Evolutionary conservation across 2,113 vertebrate species (phyloP).

Genomic region (Mugil cephalus): DNA sequence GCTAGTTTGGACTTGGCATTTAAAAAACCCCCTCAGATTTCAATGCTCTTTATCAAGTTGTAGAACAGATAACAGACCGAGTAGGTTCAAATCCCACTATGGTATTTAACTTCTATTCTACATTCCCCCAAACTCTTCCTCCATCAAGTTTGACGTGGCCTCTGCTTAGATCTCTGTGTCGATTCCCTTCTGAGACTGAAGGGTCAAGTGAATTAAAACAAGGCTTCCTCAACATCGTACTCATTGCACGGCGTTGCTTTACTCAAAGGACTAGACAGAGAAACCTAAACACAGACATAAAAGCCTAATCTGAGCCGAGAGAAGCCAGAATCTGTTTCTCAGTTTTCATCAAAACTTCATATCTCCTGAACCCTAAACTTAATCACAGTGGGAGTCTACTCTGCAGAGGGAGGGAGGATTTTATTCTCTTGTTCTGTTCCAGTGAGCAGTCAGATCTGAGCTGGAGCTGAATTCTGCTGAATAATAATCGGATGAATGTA

Average conservation of each 20-base stretch:
- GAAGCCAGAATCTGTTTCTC: background rate
- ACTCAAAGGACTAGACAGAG: background rate
- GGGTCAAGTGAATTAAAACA: constrained; percentile 42
- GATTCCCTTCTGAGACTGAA: constrained; percentile 4
- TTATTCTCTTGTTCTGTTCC: constrained; percentile 10
- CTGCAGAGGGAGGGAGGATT: background rate
- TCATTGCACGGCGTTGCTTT: background rate
- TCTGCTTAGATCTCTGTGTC: background rate
- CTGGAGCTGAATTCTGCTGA: constrained; percentile 23
- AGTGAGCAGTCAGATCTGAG: constrained; percentile 17
- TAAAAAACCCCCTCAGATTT: too few relatives aligned
- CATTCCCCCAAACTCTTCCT: too few relatives aligned
- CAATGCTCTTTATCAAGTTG: too few relatives aligned
- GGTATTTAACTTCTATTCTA: background rate
- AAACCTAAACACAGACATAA: constrained; percentile 4
- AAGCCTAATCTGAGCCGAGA: background rate
- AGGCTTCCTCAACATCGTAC: background rate
- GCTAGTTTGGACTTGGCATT: too few relatives aligned
- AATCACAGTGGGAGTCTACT: background rate
- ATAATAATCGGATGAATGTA: constrained; percentile 15
- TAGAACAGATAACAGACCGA: background rate
- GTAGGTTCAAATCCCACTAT: constrained; percentile 10
- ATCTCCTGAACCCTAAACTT: background rate
- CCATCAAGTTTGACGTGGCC: too few relatives aligned
- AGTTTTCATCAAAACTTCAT: constrained; percentile 13